phyloP scores from a whole-genome alignment of 2,113 vertebrate species.

The Laterallus jamaicensis region DNA sequence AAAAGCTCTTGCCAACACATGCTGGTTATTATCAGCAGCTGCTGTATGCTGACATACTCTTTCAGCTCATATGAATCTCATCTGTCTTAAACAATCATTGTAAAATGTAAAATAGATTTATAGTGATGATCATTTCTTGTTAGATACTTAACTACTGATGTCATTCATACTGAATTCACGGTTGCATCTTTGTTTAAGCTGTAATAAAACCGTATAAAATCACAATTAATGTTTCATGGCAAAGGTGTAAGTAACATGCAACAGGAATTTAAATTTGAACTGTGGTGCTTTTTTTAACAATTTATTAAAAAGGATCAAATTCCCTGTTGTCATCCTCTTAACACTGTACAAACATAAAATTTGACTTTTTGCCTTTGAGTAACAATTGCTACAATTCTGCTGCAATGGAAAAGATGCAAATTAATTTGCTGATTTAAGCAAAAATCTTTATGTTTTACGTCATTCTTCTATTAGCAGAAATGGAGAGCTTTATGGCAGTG shows the following conservation, averaged over 20 bases:
- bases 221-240: background rate
- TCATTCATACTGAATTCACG: constrained; percentile 26
- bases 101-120: constrained; percentile 70
- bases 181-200: constrained; percentile 28
- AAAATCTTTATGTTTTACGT: background rate
- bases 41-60: constrained; percentile 53
- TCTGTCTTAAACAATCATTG: constrained; percentile 69
- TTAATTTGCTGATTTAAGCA: background rate
- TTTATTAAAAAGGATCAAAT: background rate
- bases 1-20: constrained; percentile 61
- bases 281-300: background rate
- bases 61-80: constrained; percentile 67
- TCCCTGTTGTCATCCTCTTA: background rate
- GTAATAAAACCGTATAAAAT: background rate
- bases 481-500: background rate
- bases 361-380: background rate
- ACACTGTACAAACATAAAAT: background rate
- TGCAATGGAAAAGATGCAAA: background rate
- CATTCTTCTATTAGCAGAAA: background rate
- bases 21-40: constrained; percentile 72
- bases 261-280: background rate
- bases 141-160: constrained; percentile 64
- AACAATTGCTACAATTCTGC: background rate
- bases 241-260: background rate
- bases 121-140: constrained; percentile 62